Evolutionary conservation across 2,797 vertebrate genomes (phyloP).

Genomic region (Strix occidentalis): DNA sequence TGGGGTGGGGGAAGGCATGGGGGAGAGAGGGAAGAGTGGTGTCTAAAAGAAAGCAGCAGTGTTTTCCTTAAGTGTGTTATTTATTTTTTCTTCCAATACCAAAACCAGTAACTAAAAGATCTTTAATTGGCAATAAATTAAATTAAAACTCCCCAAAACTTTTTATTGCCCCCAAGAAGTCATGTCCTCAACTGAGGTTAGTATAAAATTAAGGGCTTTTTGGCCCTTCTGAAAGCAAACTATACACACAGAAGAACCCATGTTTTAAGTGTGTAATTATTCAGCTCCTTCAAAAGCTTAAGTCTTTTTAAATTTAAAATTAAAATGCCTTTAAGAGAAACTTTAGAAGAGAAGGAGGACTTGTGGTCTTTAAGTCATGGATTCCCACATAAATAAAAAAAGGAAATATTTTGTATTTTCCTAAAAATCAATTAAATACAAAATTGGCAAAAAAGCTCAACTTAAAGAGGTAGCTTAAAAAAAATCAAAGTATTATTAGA

Average conservation of each 20-base stretch:
- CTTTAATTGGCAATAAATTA: neutral
- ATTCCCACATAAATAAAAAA: neutral
- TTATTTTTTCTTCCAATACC: neutral
- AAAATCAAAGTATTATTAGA: neutral
- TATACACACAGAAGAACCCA: neutral
- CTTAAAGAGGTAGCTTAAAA: slow-evolving; percentile 27
- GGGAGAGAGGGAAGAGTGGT: neutral
- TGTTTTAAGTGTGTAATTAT: neutral
- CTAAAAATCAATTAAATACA: neutral
- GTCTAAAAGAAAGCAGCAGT: neutral
- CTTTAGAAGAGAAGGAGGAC: neutral
- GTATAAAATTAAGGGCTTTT: neutral
- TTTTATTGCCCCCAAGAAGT: neutral
- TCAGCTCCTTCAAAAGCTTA: neutral
- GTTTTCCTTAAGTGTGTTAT: neutral
- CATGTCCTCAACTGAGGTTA: neutral
- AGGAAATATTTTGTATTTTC: neutral
- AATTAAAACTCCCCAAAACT: neutral
- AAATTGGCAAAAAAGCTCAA: neutral
- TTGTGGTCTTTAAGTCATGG: neutral
- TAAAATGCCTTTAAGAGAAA: neutral
- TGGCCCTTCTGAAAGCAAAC: neutral
- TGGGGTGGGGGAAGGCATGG: neutral
- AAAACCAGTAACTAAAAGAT: neutral
- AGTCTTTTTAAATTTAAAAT: neutral